Conservation (phyloP, 2,113 vertebrate species). For the Kryptolebias marmoratus region DNA sequence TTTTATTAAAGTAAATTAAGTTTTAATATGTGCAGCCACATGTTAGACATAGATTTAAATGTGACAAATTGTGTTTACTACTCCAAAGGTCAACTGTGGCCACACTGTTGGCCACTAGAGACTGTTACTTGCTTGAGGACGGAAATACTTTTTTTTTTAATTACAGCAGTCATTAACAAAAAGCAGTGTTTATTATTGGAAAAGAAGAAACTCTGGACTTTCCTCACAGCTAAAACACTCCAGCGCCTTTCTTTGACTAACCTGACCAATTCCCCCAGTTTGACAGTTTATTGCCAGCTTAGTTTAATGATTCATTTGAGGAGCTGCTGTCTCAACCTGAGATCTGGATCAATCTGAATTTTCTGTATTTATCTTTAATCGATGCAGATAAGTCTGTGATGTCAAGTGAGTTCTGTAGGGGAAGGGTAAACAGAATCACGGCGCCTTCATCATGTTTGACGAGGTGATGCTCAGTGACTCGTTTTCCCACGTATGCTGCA, state of each 20-base stretch:
- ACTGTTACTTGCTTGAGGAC: not conserved
- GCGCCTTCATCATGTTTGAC: too few species aligned
- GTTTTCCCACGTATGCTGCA: too few species aligned
- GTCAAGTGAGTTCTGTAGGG: too few species aligned
- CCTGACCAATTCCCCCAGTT: not conserved
- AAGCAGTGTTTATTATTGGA: not conserved
- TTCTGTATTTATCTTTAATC: not conserved
- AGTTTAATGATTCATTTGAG: not conserved
- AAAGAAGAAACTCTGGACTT: not conserved
- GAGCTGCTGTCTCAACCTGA: not conserved
- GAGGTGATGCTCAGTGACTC: not conserved
- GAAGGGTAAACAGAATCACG: too few species aligned
- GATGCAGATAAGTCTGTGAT: too few species aligned
- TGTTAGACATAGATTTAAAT: constrained; percentile 13
- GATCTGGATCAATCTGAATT: not conserved
- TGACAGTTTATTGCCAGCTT: not conserved
- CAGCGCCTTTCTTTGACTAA: not conserved
- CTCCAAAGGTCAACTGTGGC: not conserved
- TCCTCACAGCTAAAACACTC: not conserved
- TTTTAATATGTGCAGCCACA: not conserved
- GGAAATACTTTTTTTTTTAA: not conserved
- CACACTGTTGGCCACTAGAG: constrained; percentile 10
- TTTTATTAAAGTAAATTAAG: not conserved
- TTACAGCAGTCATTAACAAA: not conserved
- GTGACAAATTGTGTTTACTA: not conserved